A percentile compares a stretch with the other conserved stretches of the same genome.
Evolutionary conservation across 2,797 vertebrate genomes (phyloP).

Genomic region (Crocodylus rhombifer): DNA sequence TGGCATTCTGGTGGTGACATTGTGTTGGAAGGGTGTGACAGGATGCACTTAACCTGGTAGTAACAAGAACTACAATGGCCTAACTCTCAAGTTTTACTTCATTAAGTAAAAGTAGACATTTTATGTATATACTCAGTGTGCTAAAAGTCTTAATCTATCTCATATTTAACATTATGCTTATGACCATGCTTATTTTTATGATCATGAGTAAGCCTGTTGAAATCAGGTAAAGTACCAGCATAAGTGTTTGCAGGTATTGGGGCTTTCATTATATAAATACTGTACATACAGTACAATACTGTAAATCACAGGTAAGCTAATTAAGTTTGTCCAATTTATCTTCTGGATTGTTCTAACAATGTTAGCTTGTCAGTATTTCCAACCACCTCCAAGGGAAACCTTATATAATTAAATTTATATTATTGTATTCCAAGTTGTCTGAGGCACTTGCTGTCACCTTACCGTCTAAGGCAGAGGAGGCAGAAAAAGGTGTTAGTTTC

Average conservation of each 20-base stretch:
- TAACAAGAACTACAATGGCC: neutral
- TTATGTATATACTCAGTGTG: neutral
- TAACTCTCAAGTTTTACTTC: slow-evolving; percentile 24
- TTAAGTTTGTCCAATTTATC: neutral
- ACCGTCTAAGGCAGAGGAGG: neutral
- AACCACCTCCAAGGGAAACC: neutral
- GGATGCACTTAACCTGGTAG: neutral
- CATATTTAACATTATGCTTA: neutral
- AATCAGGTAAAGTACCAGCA: neutral
- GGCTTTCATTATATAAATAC: neutral
- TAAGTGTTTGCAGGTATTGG: neutral
- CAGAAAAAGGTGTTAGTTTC: slow-evolving; percentile 1
- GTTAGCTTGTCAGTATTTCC: neutral
- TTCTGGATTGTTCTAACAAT: neutral
- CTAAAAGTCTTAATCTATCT: neutral
- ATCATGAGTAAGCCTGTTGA: neutral
- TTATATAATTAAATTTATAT: neutral
- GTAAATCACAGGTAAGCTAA: neutral
- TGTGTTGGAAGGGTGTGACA: neutral
- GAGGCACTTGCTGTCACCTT: neutral
- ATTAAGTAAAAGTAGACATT: neutral
- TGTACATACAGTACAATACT: too few species aligned
- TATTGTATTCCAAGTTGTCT: neutral
- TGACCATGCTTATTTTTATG: neutral
- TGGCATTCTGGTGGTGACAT: neutral